Evolutionary conservation across 2,113 vertebrate genomes (phyloP).

Genomic region (human (Homo sapiens)): GRCh38 chr7:45358501-45359000

Average conservation of each 20-base stretch:
- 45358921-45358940: background rate
- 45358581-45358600: background rate
- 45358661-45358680: background rate
- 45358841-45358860: background rate
- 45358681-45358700: background rate
- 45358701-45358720: background rate
- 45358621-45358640: background rate
- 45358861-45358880: background rate
- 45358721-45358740: background rate
- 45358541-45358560: background rate
- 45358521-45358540: background rate
- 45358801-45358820: background rate
- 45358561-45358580: too few species aligned
- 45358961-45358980: background rate
- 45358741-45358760: background rate
- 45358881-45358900: too few species aligned
- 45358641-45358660: background rate
- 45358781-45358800: background rate
- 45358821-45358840: background rate
- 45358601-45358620: background rate
- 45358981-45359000: background rate
- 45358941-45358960: rapidly evolving
- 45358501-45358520: background rate
- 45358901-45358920: background rate
- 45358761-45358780: background rate